A percentile compares a stretch with the other conserved stretches of the same genome.
These are phyloP conservation scores for Cryptotis parvus DNA, from an alignment of 2,113 vertebrate genomes.

Conservation along the genomic window DNA sequence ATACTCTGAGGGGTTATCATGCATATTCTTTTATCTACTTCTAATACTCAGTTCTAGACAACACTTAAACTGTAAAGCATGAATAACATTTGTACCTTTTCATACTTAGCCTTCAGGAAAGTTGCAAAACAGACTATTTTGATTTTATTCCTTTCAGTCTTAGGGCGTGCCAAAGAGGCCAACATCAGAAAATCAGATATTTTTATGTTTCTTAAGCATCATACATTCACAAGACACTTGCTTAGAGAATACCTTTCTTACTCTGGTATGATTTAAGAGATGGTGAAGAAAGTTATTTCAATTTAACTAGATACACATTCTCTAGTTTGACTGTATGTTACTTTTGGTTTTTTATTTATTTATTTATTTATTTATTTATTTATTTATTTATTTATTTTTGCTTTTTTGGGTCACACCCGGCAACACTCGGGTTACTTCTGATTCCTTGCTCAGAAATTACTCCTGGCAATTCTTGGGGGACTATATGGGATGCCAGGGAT, in stretches of 20 bases:
- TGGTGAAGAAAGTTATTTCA: neutral
- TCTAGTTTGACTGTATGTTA: neutral
- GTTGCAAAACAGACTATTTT: neutral
- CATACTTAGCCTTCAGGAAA: conserved; percentile 45
- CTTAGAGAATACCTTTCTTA: neutral
- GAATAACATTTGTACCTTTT: neutral
- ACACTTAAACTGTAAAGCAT: neutral
- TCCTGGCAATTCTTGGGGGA: too few species aligned
- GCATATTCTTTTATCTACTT: too few species aligned
- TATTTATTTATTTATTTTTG: too few species aligned
- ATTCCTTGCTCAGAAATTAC: too few species aligned
- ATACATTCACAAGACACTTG: neutral
- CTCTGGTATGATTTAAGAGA: neutral
- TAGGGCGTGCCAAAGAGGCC: neutral
- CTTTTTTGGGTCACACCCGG: too few species aligned
- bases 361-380: too few species aligned
- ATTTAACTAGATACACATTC: neutral
- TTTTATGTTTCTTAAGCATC: neutral
- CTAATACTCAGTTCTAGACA: too few species aligned
- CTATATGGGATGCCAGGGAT: too few species aligned
- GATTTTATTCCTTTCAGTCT: neutral
- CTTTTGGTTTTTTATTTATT: too few species aligned
- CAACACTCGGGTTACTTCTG: too few species aligned
- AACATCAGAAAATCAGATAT: neutral
- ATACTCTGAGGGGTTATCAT: too few species aligned